phyloP scores from a whole-genome alignment of 1,140 invertebrate species.

The Popillia japonica region DNA sequence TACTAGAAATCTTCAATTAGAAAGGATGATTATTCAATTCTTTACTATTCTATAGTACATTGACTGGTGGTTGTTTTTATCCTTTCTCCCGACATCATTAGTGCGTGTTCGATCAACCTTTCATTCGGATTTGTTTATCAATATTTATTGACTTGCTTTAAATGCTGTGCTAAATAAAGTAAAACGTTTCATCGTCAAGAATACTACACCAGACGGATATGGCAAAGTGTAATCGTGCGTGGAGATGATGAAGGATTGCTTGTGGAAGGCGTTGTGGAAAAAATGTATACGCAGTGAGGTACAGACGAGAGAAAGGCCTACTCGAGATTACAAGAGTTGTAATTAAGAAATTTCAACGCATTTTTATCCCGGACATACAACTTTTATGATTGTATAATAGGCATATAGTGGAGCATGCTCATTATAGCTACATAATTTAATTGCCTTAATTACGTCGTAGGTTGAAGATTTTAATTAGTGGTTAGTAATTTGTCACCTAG shows the following conservation, averaged over 20 bases:
- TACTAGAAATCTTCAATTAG: no score
- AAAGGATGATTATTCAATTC: no score
- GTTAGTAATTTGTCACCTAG: not conserved
- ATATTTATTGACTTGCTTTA: not conserved
- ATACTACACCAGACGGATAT: not conserved
- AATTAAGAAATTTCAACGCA: not conserved
- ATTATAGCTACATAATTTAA: not conserved
- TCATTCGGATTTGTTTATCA: not conserved
- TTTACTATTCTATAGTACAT: not conserved
- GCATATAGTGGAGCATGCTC: not conserved
- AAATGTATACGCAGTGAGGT: not conserved
- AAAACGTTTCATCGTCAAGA: not conserved
- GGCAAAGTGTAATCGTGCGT: not conserved
- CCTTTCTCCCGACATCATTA: not conserved
- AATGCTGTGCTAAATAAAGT: not conserved
- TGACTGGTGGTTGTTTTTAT: not conserved
- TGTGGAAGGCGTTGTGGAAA: not conserved
- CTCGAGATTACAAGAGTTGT: conserved; percentile 3
- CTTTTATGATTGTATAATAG: not conserved
- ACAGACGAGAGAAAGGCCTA: not conserved
- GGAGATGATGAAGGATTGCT: not conserved
- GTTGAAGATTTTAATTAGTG: not conserved
- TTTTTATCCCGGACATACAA: not conserved
- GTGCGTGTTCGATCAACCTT: not conserved
- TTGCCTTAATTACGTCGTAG: not conserved